Percentiles rank a stretch among this genome's conserved stretches.
These are phyloP conservation scores for Zaprionus davidi DNA, from an alignment of 1,140 invertebrate genomes.

Conservation along the genomic window DNA sequence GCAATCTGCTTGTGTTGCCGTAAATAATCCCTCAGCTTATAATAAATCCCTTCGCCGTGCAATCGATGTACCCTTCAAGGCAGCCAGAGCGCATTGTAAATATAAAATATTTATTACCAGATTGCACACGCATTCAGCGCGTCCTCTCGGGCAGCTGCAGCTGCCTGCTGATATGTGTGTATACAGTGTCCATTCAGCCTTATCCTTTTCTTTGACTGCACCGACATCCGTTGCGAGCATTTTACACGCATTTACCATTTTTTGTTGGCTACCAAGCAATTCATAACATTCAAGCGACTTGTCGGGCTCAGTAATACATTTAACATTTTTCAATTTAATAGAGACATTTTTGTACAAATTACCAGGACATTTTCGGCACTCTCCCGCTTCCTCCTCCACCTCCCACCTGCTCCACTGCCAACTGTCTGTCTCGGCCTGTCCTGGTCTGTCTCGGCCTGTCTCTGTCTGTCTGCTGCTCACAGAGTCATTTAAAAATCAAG, in stretches of 20 bases:
- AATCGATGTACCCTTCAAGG: constrained; percentile 20
- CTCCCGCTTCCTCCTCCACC: background rate
- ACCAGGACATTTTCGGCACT: constrained; percentile 50
- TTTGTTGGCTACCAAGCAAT: constrained; percentile 43
- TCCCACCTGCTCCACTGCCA: background rate
- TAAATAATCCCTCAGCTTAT: constrained; percentile 5
- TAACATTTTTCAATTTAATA: constrained; percentile 68
- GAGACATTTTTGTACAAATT: constrained; percentile 77
- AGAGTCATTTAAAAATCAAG: constrained; percentile 67
- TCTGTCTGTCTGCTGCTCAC: background rate
- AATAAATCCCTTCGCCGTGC: background rate
- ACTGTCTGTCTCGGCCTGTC: background rate
- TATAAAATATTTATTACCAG: constrained; percentile 78
- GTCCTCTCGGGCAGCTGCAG: constrained; percentile 26
- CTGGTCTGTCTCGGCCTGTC: constrained; percentile 1
- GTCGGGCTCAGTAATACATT: constrained; percentile 18
- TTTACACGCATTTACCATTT: constrained; percentile 44
- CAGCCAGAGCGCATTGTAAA: constrained; percentile 59
- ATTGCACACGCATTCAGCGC: constrained; percentile 65
- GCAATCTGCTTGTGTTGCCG: background rate
- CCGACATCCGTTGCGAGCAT: constrained; percentile 56
- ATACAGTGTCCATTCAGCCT: constrained; percentile 53
- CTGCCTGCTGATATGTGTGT: constrained; percentile 50
- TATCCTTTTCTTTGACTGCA: constrained; percentile 70
- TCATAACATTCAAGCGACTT: constrained; percentile 58